phyloP scores from a whole-genome alignment of 2,888 invertebrate genomes.

The Cryptocheilus praepositus region DNA sequence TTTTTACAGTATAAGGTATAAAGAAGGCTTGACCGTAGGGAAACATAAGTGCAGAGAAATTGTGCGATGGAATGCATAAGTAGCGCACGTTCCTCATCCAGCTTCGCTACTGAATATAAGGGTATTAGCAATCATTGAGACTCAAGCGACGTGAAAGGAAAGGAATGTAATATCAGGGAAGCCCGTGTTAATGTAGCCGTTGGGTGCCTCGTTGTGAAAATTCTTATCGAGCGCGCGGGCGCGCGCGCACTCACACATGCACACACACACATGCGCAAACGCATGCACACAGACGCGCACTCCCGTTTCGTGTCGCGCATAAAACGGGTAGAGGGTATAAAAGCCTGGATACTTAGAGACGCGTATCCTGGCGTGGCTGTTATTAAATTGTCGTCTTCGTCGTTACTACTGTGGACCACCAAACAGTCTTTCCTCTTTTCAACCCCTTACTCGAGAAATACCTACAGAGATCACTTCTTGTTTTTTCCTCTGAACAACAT shows the following conservation, averaged over 20 bases:
- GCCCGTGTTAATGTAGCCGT: constrained; percentile 54
- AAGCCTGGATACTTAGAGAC: constrained; percentile 3
- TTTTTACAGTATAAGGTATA: too few relatives aligned
- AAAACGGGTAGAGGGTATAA: not conserved
- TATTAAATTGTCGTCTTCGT: constrained; percentile 65
- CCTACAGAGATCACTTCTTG: too few relatives aligned
- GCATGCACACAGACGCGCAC: not conserved
- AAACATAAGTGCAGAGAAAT: constrained; percentile 9
- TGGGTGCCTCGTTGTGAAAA: constrained; percentile 23
- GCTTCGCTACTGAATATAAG: constrained; percentile 22
- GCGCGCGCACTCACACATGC: constrained; percentile 14
- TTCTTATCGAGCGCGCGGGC: constrained; percentile 28
- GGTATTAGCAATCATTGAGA: constrained; percentile 50
- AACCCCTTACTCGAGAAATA: too few relatives aligned
- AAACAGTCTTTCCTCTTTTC: too few relatives aligned
- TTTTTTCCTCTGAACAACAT: too few relatives aligned
- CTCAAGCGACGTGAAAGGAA: constrained; percentile 35
- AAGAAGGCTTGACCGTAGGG: too few relatives aligned
- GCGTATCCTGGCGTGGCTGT: constrained; percentile 36
- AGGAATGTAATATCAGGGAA: constrained; percentile 55
- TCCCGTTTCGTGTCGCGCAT: not conserved
- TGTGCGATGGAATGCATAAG: constrained; percentile 26
- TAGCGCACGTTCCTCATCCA: not conserved
- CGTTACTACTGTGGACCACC: constrained; percentile 9
- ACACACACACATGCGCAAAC: not conserved